phyloP scores from a whole-genome alignment of 2,888 invertebrate species.

The Girardia tigrina region DNA sequence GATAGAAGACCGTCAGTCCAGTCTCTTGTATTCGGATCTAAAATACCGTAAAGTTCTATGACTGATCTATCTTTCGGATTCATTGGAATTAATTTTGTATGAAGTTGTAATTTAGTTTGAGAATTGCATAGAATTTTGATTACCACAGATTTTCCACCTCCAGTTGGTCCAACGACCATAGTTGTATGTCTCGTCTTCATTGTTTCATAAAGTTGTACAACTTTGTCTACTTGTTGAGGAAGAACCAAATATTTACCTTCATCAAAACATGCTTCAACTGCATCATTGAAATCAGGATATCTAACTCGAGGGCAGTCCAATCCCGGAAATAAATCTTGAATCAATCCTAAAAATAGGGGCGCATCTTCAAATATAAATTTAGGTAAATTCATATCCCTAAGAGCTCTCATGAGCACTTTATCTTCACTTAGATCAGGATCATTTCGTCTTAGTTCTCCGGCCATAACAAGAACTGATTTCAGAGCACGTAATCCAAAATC shows the following conservation, averaged over 20 bases:
- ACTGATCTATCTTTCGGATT: slow-evolving; percentile 82
- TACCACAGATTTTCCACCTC: slow-evolving; percentile 77
- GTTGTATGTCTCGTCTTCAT: slow-evolving; percentile 83
- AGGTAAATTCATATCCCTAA: slow-evolving; percentile 79
- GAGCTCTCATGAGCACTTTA: slow-evolving; percentile 73
- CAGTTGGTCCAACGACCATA: slow-evolving; percentile 81
- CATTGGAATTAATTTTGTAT: slow-evolving; percentile 65
- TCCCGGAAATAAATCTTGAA: slow-evolving; percentile 75
- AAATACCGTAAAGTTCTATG: slow-evolving; percentile 71
- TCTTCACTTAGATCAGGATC: slow-evolving; percentile 68
- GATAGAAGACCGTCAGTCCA: slow-evolving; percentile 84
- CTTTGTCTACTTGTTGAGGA: slow-evolving; percentile 67
- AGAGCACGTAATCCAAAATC: slow-evolving; percentile 79
- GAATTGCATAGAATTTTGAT: slow-evolving; percentile 65
- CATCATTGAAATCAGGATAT: slow-evolving; percentile 70
- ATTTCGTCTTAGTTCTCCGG: slow-evolving; percentile 68
- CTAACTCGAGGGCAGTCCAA: slow-evolving; percentile 73
- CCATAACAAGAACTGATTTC: slow-evolving; percentile 79
- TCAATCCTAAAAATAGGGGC: slow-evolving; percentile 70
- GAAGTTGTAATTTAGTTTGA: slow-evolving; percentile 62
- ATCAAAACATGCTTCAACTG: slow-evolving; percentile 61
- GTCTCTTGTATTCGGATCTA: slow-evolving; percentile 71
- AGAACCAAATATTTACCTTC: slow-evolving; percentile 60
- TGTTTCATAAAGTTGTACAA: slow-evolving; percentile 77
- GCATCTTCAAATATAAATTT: slow-evolving; percentile 83